These are phyloP conservation scores for Caenorhabditis latens DNA, from an alignment of 1,140 invertebrate species.

Conservation along the genomic window DNA sequence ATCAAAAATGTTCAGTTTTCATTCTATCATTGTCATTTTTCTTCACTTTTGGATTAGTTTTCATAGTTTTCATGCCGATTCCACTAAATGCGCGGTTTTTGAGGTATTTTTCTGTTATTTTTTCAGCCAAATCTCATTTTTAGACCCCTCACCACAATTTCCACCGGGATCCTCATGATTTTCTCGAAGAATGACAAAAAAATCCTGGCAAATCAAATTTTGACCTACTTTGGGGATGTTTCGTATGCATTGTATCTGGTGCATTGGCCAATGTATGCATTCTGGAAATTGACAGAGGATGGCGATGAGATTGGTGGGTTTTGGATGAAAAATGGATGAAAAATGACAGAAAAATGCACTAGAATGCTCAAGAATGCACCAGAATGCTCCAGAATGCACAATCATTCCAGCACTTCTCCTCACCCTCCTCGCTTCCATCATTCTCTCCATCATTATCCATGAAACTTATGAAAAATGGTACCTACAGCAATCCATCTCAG, in stretches of 20 bases:
- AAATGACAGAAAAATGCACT: neutral
- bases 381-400: too few species aligned
- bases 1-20: too few species aligned
- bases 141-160: neutral
- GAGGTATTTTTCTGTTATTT: neutral
- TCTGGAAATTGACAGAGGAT: neutral
- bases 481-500: neutral
- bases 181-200: neutral
- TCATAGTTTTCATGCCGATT: neutral
- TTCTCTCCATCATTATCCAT: neutral
- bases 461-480: conserved; percentile 34
- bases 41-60: neutral
- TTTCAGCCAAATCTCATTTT: neutral
- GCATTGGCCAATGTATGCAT: conserved; percentile 27
- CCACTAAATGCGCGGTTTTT: neutral
- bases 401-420: neutral
- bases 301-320: neutral
- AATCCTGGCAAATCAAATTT: neutral
- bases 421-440: neutral
- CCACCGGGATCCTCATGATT: neutral
- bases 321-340: neutral
- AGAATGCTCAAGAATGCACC: too few species aligned
- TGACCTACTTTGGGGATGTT: conserved; percentile 8
- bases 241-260: conserved; percentile 17
- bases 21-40: neutral